Base-by-base conservation (phyloP, 2,888 invertebrate species). In the Homarus gammarus region DNA sequence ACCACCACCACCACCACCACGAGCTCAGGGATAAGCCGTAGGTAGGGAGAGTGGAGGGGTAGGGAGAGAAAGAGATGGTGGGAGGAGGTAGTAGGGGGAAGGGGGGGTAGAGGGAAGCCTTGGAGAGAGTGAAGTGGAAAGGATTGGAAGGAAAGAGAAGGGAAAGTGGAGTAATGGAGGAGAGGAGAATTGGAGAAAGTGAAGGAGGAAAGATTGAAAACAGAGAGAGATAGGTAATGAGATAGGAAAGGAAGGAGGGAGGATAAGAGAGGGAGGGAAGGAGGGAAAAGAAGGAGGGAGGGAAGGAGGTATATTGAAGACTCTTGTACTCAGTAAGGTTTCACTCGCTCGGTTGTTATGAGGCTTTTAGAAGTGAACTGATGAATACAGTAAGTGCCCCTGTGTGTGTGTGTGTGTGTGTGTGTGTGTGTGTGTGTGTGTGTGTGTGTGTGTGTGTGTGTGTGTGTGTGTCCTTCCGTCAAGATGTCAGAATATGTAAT, bases 341-440 rank as follows among this genome's bases (percentile, higher is more conserved):
- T n/a, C n/a, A n/a, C n/a, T n/a, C n/a, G n/a, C n/a, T n/a, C n/a
- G n/a, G n/a, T n/a, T n/a, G n/a, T n/a, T n/a, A n/a, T n/a, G n/a
- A n/a, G n/a, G n/a, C n/a, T n/a, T n/a, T n/a, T n/a, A n/a, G n/a
- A n/a, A n/a, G n/a, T n/a, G n/a, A n/a, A n/a, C n/a, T n/a, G n/a
- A n/a, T n/a, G n/a, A n/a, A n/a, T n/a, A n/a, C n/a, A n/a, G n/a
- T n/a, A n/a, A n/a, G n/a, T n/a, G n/a, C n/a, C n/a, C n/a, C n/a
- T n/a, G n/a, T n/a, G n/a, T n/a, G n/a, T n/a, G n/a, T n/a, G n/a
- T n/a, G n/a, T 75, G 75, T 75, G 75, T 75, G 75, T 75, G 75
- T 75, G 75, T 75, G 75, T 40, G 75, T 40, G 75, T 40, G 75
- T 75, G 75, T 5, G 75, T 75, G 75, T 8, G 75, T 75, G 75